phyloP scores from a whole-genome alignment of 2,888 invertebrate genomes.

The Salticus scenicus region DNA sequence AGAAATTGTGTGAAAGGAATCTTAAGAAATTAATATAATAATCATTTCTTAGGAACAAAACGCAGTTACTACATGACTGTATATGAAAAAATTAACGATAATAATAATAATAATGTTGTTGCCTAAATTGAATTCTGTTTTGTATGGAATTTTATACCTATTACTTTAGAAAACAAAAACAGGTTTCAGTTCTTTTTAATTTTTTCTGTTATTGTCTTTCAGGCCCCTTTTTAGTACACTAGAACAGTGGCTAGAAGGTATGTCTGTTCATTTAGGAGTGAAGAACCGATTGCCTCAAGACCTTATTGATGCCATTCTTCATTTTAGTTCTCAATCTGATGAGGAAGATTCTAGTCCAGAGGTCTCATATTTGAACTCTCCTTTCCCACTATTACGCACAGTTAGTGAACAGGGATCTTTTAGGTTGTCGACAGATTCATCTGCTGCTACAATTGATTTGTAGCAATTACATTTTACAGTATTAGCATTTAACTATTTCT shows the following conservation, averaged over 20 bases:
- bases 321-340: conserved; percentile 80
- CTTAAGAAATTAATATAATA: too few species aligned
- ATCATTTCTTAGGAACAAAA: too few species aligned
- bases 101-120: too few species aligned
- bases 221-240: conserved; percentile 93
- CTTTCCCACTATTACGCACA: conserved; percentile 72
- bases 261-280: conserved; percentile 83
- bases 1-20: too few species aligned
- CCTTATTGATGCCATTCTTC: conserved; percentile 85
- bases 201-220: not conserved
- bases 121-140: too few species aligned
- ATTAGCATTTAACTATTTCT: not conserved
- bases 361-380: conserved; percentile 74
- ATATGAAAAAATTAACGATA: too few species aligned
- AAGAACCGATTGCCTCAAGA: conserved; percentile 81
- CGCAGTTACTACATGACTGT: too few species aligned
- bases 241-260: conserved; percentile 88
- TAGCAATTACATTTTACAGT: not conserved
- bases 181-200: not conserved
- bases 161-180: too few species aligned
- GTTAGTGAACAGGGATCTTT: conserved; percentile 72
- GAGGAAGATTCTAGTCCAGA: conserved; percentile 80
- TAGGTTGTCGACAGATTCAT: conserved; percentile 41
- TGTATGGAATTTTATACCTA: too few species aligned
- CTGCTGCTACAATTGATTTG: conserved; percentile 40